Conservation (phyloP, 2,113 vertebrate species). For the Rynchops niger region DNA sequence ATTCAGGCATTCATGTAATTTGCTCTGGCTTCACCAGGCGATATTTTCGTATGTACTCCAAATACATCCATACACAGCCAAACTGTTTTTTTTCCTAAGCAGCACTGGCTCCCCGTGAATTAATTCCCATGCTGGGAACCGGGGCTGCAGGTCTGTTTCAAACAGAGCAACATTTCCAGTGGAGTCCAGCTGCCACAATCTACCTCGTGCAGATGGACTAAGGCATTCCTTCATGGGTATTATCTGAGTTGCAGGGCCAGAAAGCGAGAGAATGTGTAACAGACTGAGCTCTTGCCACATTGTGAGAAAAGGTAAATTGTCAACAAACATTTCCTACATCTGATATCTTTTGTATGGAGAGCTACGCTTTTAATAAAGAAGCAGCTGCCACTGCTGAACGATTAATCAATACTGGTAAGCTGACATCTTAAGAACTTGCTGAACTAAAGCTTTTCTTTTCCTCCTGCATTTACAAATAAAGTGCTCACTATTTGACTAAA, state of each 20-base stretch:
- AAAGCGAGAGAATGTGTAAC: not conserved
- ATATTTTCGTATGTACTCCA: not conserved
- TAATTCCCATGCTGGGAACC: not conserved
- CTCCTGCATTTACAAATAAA: constrained; percentile 78
- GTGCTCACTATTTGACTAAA: constrained; percentile 78
- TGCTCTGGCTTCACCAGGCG: not conserved
- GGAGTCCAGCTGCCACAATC: constrained; percentile 3
- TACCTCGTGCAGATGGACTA: constrained; percentile 13
- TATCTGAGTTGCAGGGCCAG: not conserved
- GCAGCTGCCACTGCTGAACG: constrained; percentile 72
- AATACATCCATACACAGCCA: not conserved
- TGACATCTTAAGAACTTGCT: constrained; percentile 76
- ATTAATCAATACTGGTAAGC: constrained; percentile 79
- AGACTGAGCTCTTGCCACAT: not conserved
- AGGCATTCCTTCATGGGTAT: constrained; percentile 12
- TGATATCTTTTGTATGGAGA: constrained; percentile 65
- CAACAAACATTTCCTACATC: constrained; percentile 73
- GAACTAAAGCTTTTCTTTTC: constrained; percentile 73
- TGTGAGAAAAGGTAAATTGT: constrained; percentile 64
- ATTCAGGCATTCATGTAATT: not conserved
- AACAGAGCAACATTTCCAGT: not conserved
- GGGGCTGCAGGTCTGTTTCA: not conserved
- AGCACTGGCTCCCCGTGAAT: not conserved
- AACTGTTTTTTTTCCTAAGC: not conserved
- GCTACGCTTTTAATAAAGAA: constrained; percentile 77